Base-by-base conservation (phyloP, 2,888 invertebrate species). In the Drosophila lutescens region DNA sequence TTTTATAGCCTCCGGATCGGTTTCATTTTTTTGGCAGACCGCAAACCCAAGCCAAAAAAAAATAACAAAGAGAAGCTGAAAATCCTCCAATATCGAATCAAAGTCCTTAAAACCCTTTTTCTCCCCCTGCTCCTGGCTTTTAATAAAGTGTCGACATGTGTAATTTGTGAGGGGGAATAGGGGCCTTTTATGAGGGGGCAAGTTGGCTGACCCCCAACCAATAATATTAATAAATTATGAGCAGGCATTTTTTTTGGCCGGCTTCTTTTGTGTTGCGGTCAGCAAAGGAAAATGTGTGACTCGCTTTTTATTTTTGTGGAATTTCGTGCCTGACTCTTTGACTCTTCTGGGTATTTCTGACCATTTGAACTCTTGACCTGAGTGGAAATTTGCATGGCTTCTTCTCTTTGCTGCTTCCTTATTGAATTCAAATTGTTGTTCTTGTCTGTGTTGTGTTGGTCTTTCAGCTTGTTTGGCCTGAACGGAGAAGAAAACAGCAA, bases 111-210 rank as follows among this genome's bases (percentile, higher is more conserved):
- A 71, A 32, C 57, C 76, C 41, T 56, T 76, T 69, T 76, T 58
- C 32, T 30, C 15, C 5, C 54, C 46, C 5, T 13, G 7, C 12
- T 54, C 23, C 30, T 50, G 54, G 80, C 76, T 74, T 90, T 80
- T 86, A 89, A 90, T 89, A 89, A 90, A 88, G 90, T 88, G 88
- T 88, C 89, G 88, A 88, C 90, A 88, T 89, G 89, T 86, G 89
- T 88, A 88, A 90, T 90, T 90, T 89, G 78, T 77, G 84, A 76
- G 76, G 75, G 77, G 74, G 13, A 15, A 10, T 12, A 12, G 36
- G 8, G 69, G 63, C 63, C 46, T 32, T 47, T 47, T 57, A 55
- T 63, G 49, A 20, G 59, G 61, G 63, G 47, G 56, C 53, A 58
- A 57, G 59, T 17, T 15, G 32, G 34, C 67, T 49, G 62, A 63